Conservation (phyloP, 2,797 vertebrate species). For the Anguilla marmorata region DNA sequence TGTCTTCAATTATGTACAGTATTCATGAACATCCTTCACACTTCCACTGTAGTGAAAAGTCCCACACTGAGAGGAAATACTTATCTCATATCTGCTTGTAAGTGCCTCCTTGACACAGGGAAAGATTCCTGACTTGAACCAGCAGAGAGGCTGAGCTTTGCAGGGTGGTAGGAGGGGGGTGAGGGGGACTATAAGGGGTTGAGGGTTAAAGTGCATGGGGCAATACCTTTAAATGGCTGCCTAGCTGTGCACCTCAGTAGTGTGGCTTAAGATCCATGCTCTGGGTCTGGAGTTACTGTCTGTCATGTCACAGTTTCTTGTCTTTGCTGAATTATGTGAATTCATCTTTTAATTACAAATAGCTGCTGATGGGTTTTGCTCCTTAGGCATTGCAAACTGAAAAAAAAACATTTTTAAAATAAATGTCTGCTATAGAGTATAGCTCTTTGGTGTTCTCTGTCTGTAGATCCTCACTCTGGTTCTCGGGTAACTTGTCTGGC, state of each 20-base stretch:
- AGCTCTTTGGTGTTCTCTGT: no score
- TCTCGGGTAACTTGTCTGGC: no score
- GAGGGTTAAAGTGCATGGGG: background rate
- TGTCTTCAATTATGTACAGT: background rate
- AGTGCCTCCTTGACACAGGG: background rate
- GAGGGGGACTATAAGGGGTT: background rate
- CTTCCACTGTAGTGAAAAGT: conserved; percentile 12
- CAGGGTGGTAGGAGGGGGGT: background rate
- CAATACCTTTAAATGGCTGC: background rate
- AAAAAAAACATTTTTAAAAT: no score
- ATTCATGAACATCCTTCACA: conserved; percentile 13
- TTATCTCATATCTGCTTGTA: background rate
- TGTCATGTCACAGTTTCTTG: background rate
- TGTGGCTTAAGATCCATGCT: background rate
- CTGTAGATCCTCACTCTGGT: no score
- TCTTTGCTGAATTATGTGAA: no score
- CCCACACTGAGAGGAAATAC: conserved; percentile 9
- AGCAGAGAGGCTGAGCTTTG: background rate
- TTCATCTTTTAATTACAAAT: no score
- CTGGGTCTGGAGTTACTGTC: background rate
- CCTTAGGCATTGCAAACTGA: no score
- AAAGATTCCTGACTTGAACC: background rate
- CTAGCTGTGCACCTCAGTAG: background rate
- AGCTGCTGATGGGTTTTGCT: no score
- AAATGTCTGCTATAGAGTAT: no score